Base-by-base conservation (phyloP, 2,797 vertebrate species). In the Mormyrus hasselquistii region DNA sequence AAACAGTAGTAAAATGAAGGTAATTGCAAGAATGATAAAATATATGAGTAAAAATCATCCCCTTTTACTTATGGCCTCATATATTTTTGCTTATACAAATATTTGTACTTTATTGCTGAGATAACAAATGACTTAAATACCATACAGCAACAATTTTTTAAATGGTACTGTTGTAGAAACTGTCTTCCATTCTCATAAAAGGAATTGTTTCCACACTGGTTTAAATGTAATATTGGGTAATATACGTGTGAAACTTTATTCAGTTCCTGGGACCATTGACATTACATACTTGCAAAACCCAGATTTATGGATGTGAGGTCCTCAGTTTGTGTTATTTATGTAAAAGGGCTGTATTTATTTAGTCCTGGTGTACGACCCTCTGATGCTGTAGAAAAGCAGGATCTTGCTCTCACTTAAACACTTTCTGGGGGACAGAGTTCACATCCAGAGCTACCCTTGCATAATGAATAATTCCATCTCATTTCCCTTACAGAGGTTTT, bases 291-390 rank as follows among this genome's bases (percentile, higher is more conserved):
- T 55, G n/a, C 84, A 53, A 9, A 19, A 22, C 4, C 47, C 84
- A 89, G 89, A 92, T 91, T 90, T 90, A 90, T 88, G 44, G 4
- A 84, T 62, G 55, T 8, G 22, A 38, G 52, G 53, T 41, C n/a
- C 22, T 88, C 52, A 44, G 86, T 83, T 76, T 89, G 89, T 90
- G 90, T 83, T 90, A 89, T 86, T 69, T 87, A 90, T 92, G 90
- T 62, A 12, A 52, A 90, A 10, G 76, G 89, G 90, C 90, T 91
- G 88, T 88, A 55, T 62, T 83, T 44, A 62, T 22, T 89, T 76
- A 55, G 52, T 50, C 29, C 53, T 83, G 88, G 85, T 57, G 84
- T 90, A 49, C 76, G 5, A 57, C 41, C 19, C 69, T 86, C 76
- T 87, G 8, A 29, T 65, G 44, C 82, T 47, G 29, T 50, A 57